Conservation (phyloP, 2,888 invertebrate species). For the Zaprionus obscuricornis region DNA sequence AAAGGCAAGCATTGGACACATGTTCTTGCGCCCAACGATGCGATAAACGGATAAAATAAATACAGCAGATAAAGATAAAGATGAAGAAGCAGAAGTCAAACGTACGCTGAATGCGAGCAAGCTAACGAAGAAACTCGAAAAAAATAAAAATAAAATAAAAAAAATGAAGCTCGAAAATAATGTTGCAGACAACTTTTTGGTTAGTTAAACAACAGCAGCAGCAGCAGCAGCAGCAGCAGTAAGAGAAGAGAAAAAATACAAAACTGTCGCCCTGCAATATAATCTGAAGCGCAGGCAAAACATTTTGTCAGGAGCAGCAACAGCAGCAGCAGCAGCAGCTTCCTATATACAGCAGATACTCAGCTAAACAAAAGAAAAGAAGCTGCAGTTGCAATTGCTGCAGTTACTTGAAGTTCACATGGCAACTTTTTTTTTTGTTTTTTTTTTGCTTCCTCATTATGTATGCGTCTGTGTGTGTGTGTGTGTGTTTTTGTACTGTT, state of each 20-base stretch:
- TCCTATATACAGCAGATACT: constrained; percentile 38
- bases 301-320: constrained; percentile 47
- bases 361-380: constrained; percentile 21
- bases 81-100: not conserved
- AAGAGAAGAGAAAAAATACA: constrained; percentile 6
- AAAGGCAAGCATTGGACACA: constrained; percentile 77
- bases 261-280: constrained; percentile 60
- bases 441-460: constrained; percentile 59
- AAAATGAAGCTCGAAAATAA: no score
- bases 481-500: constrained; percentile 29
- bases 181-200: constrained; percentile 62
- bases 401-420: constrained; percentile 42
- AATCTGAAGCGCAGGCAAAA: constrained; percentile 60
- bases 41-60: constrained; percentile 79
- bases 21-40: constrained; percentile 82
- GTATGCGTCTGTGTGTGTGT: constrained; percentile 29
- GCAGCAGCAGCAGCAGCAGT: constrained; percentile 8
- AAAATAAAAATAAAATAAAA: constrained; percentile 27
- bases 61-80: constrained; percentile 33
- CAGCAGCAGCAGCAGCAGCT: constrained; percentile 30
- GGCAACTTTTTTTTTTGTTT: constrained; percentile 16
- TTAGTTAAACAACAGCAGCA: constrained; percentile 54
- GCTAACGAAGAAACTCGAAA: constrained; percentile 39
- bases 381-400: constrained; percentile 5
- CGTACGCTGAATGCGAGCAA: constrained; percentile 2